Evolutionary conservation across 2,797 vertebrate species (phyloP).

Genomic region (Mus minutoides): DNA sequence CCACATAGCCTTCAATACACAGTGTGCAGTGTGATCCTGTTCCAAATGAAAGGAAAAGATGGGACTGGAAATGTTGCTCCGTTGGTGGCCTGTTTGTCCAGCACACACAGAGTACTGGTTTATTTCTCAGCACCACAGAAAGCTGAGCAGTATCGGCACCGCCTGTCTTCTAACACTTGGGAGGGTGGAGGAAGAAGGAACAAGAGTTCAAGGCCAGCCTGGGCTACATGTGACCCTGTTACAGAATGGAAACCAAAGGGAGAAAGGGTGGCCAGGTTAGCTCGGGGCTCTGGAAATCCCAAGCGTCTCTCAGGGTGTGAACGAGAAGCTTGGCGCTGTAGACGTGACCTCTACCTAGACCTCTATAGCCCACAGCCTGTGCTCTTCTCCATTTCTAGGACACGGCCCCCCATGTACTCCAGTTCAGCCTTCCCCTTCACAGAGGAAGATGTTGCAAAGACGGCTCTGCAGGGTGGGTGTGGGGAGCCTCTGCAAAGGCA

Average conservation of each 20-base stretch:
- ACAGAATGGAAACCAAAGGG: not conserved
- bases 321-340: not conserved
- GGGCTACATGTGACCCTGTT: not conserved
- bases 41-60: not conserved
- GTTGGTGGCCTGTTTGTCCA: not conserved
- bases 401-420: not conserved
- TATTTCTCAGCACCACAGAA: not conserved
- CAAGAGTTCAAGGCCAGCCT: not conserved
- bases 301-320: not conserved
- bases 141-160: not conserved
- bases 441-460: not conserved
- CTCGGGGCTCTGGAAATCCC: not conserved
- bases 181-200: not conserved
- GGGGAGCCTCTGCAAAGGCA: not conserved
- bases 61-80: not conserved
- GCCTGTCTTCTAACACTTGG: not conserved
- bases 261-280: not conserved
- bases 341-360: slow-evolving; percentile 14
- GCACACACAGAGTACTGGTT: not conserved
- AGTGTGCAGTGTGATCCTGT: not conserved
- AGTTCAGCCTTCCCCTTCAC: not conserved
- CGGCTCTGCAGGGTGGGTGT: not conserved
- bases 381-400: not conserved
- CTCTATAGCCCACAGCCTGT: not conserved
- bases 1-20: not conserved